Evolutionary conservation across 1,140 invertebrate genomes (phyloP).

Genomic region (Sipha flava): DNA sequence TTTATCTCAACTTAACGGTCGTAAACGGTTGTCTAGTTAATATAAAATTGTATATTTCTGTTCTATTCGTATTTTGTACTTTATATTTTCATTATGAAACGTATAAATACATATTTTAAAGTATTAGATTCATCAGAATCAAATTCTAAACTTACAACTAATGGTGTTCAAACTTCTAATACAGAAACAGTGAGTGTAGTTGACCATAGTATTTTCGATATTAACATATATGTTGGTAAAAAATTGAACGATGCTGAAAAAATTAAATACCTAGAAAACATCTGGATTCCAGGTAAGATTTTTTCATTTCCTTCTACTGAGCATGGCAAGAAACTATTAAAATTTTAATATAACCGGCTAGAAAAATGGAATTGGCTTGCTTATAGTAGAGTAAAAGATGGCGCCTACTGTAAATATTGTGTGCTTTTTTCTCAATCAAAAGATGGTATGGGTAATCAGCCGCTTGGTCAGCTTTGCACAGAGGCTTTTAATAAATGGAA

Average conservation of each 20-base stretch:
- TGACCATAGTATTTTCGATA: background rate
- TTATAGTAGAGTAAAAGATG: background rate
- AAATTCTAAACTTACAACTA: background rate
- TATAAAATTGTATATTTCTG: background rate
- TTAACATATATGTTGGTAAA: background rate
- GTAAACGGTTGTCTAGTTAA: too few relatives aligned
- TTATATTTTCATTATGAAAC: background rate
- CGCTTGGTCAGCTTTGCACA: background rate
- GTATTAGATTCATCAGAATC: background rate
- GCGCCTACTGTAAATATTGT: constrained; percentile 14
- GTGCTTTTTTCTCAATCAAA: background rate
- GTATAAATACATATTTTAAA: background rate
- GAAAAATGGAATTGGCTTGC: background rate
- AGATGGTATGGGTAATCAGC: constrained; percentile 3
- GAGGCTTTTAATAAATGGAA: background rate
- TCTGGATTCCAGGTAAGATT: background rate
- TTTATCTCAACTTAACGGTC: background rate
- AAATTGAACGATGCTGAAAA: background rate
- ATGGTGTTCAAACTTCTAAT: background rate
- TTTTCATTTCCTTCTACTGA: background rate
- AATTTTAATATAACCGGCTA: background rate
- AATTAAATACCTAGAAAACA: background rate
- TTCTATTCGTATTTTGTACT: background rate
- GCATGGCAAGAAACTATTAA: background rate
- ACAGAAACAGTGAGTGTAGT: background rate